Base-by-base conservation (phyloP, 1,140 invertebrate species). In the Myzus persicae region DNA sequence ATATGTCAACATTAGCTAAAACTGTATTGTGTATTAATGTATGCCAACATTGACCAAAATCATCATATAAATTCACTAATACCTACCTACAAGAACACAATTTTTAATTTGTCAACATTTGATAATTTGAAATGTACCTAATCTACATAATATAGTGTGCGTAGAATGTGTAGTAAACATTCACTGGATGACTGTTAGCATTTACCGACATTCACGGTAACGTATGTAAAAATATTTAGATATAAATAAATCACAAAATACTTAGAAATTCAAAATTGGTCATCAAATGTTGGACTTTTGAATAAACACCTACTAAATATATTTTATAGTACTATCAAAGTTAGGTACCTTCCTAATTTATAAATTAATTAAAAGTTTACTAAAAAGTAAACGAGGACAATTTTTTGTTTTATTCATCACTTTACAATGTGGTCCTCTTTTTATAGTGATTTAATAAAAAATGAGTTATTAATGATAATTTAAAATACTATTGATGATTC, bases 401-500 rank as follows among this genome's bases (percentile, higher is more conserved):
- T 76, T 76, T 67, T 76, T 76, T 6, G 14, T 76, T 76, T 76
- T 76, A 76, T 76, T 76, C 36, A n/a, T 76, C 4, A 76, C n/a
- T n/a, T n/a, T n/a, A 2, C 14, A n/a, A 76, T n/a, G 1, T 18
- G 36, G 14, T 76, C 31, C 7, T n/a, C 4, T 4, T 76, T 76
- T 18, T 18, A n/a, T n/a, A 76, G 36, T n/a, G 5, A 76, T 76
- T 76, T 76, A n/a, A n/a, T n/a, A 76, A n/a, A 76, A 76, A n/a
- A 76, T 6, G 4, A 76, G n/a, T 18, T 76, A 0, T 76, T 76
- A n/a, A 76, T n/a, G 5, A 76, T 76, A 76, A 76, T 76, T 76
- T 76, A 76, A 76, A 76, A 76, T 76, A 76, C 59, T 76, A 76
- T 76, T 76, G 59, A 76, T n/a, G n/a, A 76, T 76, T 76, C 11